These are phyloP conservation scores for Brevipalpus yothersi DNA, from an alignment of 1,140 invertebrate genomes.

Conservation along the genomic window DNA sequence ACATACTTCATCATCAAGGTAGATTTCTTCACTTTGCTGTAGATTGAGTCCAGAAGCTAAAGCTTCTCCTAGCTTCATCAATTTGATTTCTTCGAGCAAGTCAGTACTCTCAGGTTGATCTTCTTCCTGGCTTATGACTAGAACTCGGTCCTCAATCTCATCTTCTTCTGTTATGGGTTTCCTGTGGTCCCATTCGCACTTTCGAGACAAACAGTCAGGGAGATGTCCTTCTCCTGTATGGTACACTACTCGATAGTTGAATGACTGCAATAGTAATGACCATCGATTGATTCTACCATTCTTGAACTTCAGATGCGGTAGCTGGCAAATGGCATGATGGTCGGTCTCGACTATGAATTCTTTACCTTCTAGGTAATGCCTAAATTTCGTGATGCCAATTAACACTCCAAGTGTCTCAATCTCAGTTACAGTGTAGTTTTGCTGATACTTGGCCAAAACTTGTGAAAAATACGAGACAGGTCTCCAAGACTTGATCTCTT, in stretches of 20 bases:
- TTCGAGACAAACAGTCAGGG: not conserved
- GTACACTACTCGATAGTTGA: conserved; percentile 21
- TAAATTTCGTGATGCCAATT: not conserved
- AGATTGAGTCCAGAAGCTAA: not conserved
- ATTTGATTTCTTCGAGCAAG: not conserved
- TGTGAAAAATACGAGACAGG: not conserved
- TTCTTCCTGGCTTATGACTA: not conserved
- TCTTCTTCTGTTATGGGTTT: not conserved
- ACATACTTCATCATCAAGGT: not conserved
- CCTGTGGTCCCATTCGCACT: not conserved
- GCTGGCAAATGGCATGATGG: not conserved
- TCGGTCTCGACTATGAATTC: not conserved
- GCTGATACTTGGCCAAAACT: not conserved
- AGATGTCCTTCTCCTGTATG: conserved; percentile 10
- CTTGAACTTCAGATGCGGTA: not conserved
- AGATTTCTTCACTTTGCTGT: not conserved
- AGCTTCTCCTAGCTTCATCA: not conserved
- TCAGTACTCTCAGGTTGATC: too few relatives aligned
- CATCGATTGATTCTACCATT: not conserved
- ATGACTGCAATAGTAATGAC: conserved; percentile 19
- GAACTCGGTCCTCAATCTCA: not conserved
- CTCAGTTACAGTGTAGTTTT: not conserved
- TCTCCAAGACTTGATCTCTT: not conserved
- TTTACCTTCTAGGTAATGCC: not conserved
- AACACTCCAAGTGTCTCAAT: not conserved